A percentile compares a stretch with the other conserved stretches of the same genome.
Conservation (phyloP, 2,113 vertebrate genomes). For the Heloderma charlesbogerti region DNA sequence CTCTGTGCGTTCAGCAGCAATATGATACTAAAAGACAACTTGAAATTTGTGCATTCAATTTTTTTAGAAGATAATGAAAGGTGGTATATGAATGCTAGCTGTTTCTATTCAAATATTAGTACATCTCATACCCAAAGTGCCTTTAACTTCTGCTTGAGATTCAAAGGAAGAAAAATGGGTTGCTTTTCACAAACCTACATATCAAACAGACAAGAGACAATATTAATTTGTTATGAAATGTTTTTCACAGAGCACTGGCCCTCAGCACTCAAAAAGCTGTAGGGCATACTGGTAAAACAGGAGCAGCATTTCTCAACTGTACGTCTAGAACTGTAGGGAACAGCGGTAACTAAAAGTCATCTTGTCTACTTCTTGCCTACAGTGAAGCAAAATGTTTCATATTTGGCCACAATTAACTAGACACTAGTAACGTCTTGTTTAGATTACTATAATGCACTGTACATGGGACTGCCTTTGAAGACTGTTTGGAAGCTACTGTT, state of each 20-base stretch:
- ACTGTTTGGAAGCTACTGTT: neutral
- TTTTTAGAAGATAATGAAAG: constrained; percentile 8
- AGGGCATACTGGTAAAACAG: neutral
- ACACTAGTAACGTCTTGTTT: neutral
- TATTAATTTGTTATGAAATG: neutral
- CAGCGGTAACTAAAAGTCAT: neutral
- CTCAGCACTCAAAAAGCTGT: neutral
- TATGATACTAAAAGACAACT: neutral
- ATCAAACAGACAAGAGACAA: neutral
- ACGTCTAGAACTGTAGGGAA: neutral
- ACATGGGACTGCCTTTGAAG: neutral
- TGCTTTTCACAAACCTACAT: neutral
- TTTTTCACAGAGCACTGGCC: neutral
- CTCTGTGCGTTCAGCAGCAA: neutral
- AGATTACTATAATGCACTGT: neutral
- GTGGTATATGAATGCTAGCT: neutral
- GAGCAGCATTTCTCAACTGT: constrained; percentile 38
- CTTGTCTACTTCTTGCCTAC: neutral
- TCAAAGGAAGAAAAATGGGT: rapidly evolving
- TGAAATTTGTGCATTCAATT: neutral
- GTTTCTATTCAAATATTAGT: constrained; percentile 19
- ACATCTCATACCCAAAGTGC: constrained; percentile 1
- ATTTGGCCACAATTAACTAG: neutral
- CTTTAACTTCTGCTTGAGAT: neutral
- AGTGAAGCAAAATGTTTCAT: neutral